phyloP scores from a whole-genome alignment of 2,797 vertebrate species.

The Myoxocephalus aenaeus region DNA sequence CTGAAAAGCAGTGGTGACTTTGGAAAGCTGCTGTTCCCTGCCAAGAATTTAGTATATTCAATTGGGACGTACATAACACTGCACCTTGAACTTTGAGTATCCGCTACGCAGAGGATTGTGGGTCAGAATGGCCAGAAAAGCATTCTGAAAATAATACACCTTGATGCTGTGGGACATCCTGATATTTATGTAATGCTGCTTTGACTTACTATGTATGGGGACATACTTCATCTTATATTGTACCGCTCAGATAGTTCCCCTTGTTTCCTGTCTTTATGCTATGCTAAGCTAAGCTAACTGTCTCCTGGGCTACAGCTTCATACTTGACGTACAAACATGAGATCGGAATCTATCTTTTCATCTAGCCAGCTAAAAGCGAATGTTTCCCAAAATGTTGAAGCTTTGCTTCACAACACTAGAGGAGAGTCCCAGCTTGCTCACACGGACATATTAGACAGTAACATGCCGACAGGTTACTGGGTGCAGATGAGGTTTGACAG shows the following conservation, averaged over 20 bases:
- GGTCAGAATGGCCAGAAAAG: too few relatives aligned
- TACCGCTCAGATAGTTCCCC: background rate
- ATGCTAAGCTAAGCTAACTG: background rate
- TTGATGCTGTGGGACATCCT: too few relatives aligned
- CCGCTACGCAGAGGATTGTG: too few relatives aligned
- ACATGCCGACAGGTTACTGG: background rate
- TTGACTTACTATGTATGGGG: background rate
- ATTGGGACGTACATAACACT: too few relatives aligned
- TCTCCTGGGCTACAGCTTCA: background rate
- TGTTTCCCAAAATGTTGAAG: background rate
- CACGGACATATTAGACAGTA: too few relatives aligned
- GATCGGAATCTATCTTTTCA: background rate
- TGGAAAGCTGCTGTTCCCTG: too few relatives aligned
- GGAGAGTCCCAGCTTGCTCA: background rate
- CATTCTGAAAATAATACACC: too few relatives aligned
- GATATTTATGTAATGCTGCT: too few relatives aligned
- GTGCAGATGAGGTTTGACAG: background rate
- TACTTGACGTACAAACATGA: background rate
- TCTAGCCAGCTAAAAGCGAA: background rate
- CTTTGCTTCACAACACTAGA: background rate
- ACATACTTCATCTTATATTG: background rate
- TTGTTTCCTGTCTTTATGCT: background rate
- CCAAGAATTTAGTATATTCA: too few relatives aligned
- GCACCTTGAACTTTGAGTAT: too few relatives aligned
- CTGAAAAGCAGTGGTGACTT: background rate